Percentiles rank a stretch among this genome's conserved stretches.
Conservation (phyloP, 2,113 vertebrate genomes). For the Ibidorhyncha struthersii region DNA sequence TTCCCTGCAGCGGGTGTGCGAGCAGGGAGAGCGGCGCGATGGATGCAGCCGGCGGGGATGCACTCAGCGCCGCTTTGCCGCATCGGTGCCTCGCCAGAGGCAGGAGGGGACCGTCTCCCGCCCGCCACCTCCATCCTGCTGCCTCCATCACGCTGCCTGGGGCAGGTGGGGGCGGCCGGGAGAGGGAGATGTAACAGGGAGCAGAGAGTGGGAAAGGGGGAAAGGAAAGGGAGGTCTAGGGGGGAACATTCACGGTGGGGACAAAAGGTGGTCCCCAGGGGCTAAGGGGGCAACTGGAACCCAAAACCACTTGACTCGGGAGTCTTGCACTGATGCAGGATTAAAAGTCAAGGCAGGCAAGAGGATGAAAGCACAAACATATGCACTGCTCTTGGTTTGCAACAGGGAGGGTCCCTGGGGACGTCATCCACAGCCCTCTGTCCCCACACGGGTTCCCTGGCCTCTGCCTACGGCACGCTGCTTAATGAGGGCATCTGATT, state of each 20-base stretch:
- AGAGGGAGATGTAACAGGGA: background rate
- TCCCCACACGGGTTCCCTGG: background rate
- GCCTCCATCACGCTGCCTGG: background rate
- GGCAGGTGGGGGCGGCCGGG: background rate
- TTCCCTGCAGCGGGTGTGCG: background rate
- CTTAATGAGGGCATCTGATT: background rate
- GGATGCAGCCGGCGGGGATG: background rate
- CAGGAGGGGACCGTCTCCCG: background rate
- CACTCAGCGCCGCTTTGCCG: background rate
- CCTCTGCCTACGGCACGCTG: background rate
- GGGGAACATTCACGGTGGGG: accelerated
- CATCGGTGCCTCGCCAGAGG: background rate
- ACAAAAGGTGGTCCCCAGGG: background rate
- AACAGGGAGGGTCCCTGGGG: background rate
- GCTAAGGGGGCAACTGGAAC: background rate
- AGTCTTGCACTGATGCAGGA: background rate
- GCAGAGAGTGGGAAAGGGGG: too few species aligned
- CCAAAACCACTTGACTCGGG: background rate
- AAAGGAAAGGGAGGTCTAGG: background rate
- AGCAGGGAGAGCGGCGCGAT: background rate
- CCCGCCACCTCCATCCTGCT: background rate
- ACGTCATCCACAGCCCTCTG: background rate
- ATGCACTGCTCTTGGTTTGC: background rate
- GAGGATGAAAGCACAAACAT: background rate
- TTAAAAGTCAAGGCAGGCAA: background rate